phyloP scores from a whole-genome alignment of 2,797 vertebrate genomes.

The Hydrolagus colliei region DNA sequence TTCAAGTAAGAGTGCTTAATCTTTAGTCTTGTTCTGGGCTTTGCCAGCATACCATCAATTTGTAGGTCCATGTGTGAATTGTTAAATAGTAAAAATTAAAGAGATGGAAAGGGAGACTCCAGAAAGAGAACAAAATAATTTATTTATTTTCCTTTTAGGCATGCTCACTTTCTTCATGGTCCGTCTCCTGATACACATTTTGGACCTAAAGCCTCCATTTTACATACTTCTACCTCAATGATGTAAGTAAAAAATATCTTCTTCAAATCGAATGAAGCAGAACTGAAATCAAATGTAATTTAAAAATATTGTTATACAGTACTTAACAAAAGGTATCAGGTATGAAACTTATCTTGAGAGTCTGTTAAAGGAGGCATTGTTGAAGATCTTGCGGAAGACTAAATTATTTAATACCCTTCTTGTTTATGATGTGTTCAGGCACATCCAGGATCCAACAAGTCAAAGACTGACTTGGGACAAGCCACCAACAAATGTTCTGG shows the following conservation, averaged over 20 bases:
- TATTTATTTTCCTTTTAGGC: conserved; percentile 45
- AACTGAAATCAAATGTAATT: neutral
- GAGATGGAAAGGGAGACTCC: neutral
- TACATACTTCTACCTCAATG: conserved; percentile 70
- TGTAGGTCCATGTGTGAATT: neutral
- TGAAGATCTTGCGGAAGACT: too few relatives aligned
- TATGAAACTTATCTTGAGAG: too few relatives aligned
- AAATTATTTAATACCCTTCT: conserved; percentile 14
- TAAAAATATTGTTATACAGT: too few relatives aligned
- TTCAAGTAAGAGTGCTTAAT: neutral
- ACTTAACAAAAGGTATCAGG: too few relatives aligned
- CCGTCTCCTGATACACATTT: conserved; percentile 71
- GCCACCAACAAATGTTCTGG: conserved; percentile 63
- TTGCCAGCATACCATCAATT: neutral
- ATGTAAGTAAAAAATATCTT: conserved; percentile 54
- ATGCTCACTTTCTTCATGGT: conserved; percentile 70
- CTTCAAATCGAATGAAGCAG: neutral
- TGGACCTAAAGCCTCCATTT: conserved; percentile 74
- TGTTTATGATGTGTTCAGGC: conserved; percentile 49
- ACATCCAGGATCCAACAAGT: conserved; percentile 71
- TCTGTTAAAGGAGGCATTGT: too few relatives aligned
- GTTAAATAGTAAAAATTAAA: neutral
- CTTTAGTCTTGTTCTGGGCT: neutral
- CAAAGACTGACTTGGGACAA: conserved; percentile 71
- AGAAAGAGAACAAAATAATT: neutral